Evolutionary conservation across 1,140 invertebrate species (phyloP), one percentile per base, ranked within the genome.

Genomic region (Dysdera silvatica): DNA sequence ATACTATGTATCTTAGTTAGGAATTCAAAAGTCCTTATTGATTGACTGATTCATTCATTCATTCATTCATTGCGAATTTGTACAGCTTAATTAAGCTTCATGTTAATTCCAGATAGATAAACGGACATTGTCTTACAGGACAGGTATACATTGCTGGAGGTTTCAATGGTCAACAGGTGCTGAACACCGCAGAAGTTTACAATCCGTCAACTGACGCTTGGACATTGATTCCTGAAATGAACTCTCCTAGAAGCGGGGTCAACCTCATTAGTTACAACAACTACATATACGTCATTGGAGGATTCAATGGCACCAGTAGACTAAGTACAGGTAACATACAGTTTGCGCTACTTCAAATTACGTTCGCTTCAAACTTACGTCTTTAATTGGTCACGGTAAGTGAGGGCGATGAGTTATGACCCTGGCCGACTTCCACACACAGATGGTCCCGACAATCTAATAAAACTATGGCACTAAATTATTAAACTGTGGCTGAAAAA

Each of bases 141-240:
- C 87, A 87, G 70, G 86, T 90, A 54, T 90, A 88, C 72, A 87
- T 91, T 35, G 84, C 84, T 2, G 71, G 71, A 10, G 80, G 80
- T 0, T 79, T 80, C 55, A 78, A 80, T 64, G 80, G 80, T 8
- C 68, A 72, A 16, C 74, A 79, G 33, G 78, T 75, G 58, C 62
- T 80, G 43, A 73, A 74, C 58, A 71, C 77, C 1, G 75, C 74
- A 0, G 79, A 80, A 65, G 69, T 67, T 37, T 81, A 76, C 65
- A 70, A 78, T 65, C 75, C 77, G 2, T 33, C 63, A 1, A 71
- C 67, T 2, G 71, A 78, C 20, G 72, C 75, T 51, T 91, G 89
- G 88, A 85, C 83, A 6, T 82, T 83, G 68, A 83, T 91, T 40
- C 75, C 81, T 8, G 80, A 83, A 5, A 91, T 95, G 90, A 78